phyloP scores from a whole-genome alignment of 64 coral and sea anemone species.

The Catalaphyllia jardinei region DNA sequence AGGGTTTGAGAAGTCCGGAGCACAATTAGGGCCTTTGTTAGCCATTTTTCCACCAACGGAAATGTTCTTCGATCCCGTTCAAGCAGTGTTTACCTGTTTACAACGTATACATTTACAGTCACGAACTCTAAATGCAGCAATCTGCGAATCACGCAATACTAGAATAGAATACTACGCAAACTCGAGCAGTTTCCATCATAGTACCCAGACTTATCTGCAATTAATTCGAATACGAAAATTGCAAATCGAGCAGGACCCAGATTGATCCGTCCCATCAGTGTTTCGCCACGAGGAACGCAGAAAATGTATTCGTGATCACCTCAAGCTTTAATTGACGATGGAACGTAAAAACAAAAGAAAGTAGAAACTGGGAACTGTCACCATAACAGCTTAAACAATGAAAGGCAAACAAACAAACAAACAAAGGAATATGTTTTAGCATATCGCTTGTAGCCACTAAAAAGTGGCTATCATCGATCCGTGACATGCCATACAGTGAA shows the following conservation, averaged over 20 bases:
- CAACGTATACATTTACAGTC: background rate
- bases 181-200: background rate
- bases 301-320: background rate
- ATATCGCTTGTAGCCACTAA: too few relatives aligned
- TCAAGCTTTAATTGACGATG: background rate
- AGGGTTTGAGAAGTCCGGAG: conserved; percentile 41
- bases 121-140: background rate
- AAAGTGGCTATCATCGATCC: too few relatives aligned
- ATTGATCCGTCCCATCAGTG: background rate
- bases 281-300: conserved; percentile 12
- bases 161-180: background rate
- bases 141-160: background rate
- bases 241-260: background rate
- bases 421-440: too few relatives aligned
- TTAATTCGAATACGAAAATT: background rate
- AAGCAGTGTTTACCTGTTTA: background rate
- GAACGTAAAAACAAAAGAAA: conserved; percentile 32
- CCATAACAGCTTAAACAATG: conserved; percentile 43
- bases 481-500: too few relatives aligned
- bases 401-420: background rate
- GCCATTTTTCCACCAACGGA: background rate
- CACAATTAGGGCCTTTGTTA: background rate
- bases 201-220: too few relatives aligned
- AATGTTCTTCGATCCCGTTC: background rate
- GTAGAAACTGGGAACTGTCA: conserved; percentile 51